Percentiles rank a stretch among this genome's conserved stretches.
Evolutionary conservation across 2,888 invertebrate genomes (phyloP).

Genomic region (Matsumyia berberina): DNA sequence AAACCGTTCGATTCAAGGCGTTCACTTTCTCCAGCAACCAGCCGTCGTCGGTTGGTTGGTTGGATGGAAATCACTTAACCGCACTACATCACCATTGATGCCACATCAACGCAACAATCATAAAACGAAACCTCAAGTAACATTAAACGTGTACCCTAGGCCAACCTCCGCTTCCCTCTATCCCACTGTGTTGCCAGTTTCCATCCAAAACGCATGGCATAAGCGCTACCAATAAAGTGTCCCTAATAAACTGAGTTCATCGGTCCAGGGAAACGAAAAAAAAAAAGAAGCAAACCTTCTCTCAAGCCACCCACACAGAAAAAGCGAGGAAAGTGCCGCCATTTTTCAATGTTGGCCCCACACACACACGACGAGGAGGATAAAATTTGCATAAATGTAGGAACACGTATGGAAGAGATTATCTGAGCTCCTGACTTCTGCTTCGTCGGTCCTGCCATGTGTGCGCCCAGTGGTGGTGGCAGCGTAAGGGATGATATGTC

Average conservation of each 20-base stretch:
- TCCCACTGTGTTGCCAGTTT: conserved; percentile 5
- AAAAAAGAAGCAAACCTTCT: not conserved
- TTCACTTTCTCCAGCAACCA: not conserved
- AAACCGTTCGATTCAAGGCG: conserved; percentile 40
- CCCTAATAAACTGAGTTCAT: conserved; percentile 71
- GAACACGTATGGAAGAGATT: conserved; percentile 75
- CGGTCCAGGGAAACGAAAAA: conserved; percentile 18
- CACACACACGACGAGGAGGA: conserved; percentile 20
- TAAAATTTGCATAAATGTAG: conserved; percentile 72
- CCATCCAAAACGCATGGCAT: conserved; percentile 36
- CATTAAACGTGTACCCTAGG: conserved; percentile 52
- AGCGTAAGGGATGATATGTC: conserved; percentile 26
- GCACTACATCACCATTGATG: conserved; percentile 73
- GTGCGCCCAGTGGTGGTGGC: not conserved
- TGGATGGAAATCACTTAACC: conserved; percentile 73
- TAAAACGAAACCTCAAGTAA: conserved; percentile 73
- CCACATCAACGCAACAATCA: conserved; percentile 75
- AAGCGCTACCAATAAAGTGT: conserved; percentile 69
- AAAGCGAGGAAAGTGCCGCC: conserved; percentile 48
- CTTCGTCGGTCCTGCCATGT: conserved; percentile 39
- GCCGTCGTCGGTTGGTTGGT: conserved; percentile 9
- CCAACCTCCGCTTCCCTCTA: not conserved
- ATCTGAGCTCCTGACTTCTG: conserved; percentile 75
- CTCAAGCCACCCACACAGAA: conserved; percentile 22
- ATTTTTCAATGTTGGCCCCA: conserved; percentile 55